A percentile compares a stretch with the other conserved stretches of the same genome.
Evolutionary conservation across 2,113 vertebrate species (phyloP).

Genomic region (Callospermophilus lateralis): DNA sequence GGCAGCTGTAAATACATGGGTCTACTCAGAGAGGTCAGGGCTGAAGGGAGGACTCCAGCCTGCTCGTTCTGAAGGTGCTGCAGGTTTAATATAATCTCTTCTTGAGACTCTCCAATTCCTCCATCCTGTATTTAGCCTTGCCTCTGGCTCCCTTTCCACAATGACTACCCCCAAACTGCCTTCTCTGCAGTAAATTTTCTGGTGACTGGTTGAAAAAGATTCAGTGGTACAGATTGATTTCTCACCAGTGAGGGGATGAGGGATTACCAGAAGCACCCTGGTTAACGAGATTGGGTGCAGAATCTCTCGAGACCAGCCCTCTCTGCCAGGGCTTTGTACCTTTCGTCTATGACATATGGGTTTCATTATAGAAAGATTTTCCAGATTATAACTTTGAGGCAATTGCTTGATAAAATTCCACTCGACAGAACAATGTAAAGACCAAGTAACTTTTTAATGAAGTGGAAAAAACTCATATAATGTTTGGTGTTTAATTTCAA

Average conservation of each 20-base stretch:
- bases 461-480: conserved; percentile 87
- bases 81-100: conserved; percentile 87
- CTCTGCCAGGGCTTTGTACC: conserved; percentile 89
- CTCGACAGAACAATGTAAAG: conserved; percentile 87
- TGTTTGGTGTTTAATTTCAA: conserved; percentile 82
- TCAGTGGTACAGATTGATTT: conserved; percentile 91
- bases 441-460: conserved; percentile 90
- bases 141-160: conserved; percentile 82
- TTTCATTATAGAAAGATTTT: conserved; percentile 91
- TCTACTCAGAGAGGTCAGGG: conserved; percentile 75
- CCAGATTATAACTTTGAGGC: conserved; percentile 89
- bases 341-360: conserved; percentile 90
- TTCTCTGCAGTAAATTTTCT: conserved; percentile 88
- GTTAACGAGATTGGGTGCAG: conserved; percentile 90
- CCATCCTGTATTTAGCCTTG: conserved; percentile 87
- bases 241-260: conserved; percentile 89
- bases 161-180: conserved; percentile 87
- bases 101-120: conserved; percentile 86
- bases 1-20: conserved; percentile 74
- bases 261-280: conserved; percentile 89
- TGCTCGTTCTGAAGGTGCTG: conserved; percentile 76
- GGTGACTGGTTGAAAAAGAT: conserved; percentile 87
- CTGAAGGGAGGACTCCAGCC: conserved; percentile 73
- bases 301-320: conserved; percentile 88
- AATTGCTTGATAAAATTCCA: conserved; percentile 89